Evolutionary conservation across 1,140 invertebrate species (phyloP), one percentile per base, ranked within the genome.

Genomic region (Eumaeus atala): DNA sequence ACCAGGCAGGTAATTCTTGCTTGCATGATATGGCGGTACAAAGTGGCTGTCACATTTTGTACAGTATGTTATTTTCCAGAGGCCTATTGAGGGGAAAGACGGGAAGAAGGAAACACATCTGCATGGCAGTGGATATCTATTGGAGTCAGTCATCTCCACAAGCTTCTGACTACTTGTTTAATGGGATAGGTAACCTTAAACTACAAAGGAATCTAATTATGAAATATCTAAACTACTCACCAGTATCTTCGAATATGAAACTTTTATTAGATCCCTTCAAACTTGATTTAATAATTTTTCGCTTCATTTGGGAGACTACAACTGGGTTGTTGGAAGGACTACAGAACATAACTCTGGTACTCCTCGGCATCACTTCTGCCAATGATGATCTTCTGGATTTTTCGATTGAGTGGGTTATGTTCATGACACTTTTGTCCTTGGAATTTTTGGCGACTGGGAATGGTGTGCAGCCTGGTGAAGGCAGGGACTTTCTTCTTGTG

Each of bases 191-290:
- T n/a, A n/a, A n/a, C n/a, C n/a, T n/a, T n/a, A n/a, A n/a, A n/a
- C n/a, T n/a, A n/a, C n/a, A n/a, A n/a, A n/a, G n/a, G n/a, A n/a
- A n/a, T n/a, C n/a, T n/a, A n/a, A n/a, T n/a, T n/a, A n/a, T n/a
- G n/a, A n/a, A 50, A 62, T 38, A 5, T 51, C 51, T 50, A 56
- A 47, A 35, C 14, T 36, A 70, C 74, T 77, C 54, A 84, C 82
- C 66, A 64, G 51, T 71, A 9, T 82, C 74, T 52, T 83, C 70
- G 62, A 79, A 75, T 8, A 84, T 50, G 53, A 88, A 88, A 58
- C 85, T 87, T 63, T 88, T 88, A 37, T 84, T 86, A 5, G 83
- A 86, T 33, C 84, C 85, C 52, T 88, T 88, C 51, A 88, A 55
- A 61, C 73, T 88, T 6, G 85, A 88, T 53, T 88, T 88, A 35